These are phyloP conservation scores for Copidosoma floridanum DNA, from an alignment of 1,140 invertebrate genomes.

Conservation along the genomic window DNA sequence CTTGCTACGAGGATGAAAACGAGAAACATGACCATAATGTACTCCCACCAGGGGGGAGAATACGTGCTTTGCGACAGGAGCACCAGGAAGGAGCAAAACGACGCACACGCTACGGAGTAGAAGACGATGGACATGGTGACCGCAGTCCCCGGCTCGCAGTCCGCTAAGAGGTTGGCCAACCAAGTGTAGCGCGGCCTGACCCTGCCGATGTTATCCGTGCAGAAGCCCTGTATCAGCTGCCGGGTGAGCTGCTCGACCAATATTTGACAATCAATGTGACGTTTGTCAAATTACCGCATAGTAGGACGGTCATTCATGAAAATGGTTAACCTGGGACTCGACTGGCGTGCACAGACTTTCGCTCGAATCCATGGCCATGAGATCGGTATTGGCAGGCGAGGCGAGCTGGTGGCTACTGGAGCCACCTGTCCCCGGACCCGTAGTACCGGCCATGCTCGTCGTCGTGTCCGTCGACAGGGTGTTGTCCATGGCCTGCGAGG, in stretches of 20 bases:
- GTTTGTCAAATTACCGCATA: too few relatives aligned
- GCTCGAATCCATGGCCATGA: conserved; percentile 40
- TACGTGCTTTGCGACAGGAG: conserved; percentile 29
- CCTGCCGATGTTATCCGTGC: conserved; percentile 57
- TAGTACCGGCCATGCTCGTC: too few relatives aligned
- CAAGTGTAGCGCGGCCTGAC: conserved; percentile 68
- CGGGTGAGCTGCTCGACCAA: too few relatives aligned
- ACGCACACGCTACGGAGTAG: conserved; percentile 66
- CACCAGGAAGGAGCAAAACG: conserved; percentile 56
- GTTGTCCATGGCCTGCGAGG: conserved; percentile 8
- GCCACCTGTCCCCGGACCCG: too few relatives aligned
- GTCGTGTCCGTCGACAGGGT: conserved; percentile 37
- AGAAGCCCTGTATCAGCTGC: conserved; percentile 38
- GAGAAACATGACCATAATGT: conserved; percentile 36
- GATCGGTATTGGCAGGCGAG: conserved; percentile 16
- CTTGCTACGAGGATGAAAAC: conserved; percentile 37
- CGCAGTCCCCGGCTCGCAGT: conserved; percentile 69
- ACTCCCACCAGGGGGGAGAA: conserved; percentile 38
- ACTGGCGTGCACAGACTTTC: conserved; percentile 42
- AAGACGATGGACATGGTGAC: conserved; percentile 69
- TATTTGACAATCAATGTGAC: too few relatives aligned
- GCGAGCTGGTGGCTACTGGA: conserved; percentile 40
- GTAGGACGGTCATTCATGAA: too few relatives aligned
- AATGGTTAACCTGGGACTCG: conserved; percentile 48
- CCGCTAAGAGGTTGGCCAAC: conserved; percentile 67